Conservation (phyloP, 2,888 invertebrate genomes). For the Horisme vitalbata region DNA sequence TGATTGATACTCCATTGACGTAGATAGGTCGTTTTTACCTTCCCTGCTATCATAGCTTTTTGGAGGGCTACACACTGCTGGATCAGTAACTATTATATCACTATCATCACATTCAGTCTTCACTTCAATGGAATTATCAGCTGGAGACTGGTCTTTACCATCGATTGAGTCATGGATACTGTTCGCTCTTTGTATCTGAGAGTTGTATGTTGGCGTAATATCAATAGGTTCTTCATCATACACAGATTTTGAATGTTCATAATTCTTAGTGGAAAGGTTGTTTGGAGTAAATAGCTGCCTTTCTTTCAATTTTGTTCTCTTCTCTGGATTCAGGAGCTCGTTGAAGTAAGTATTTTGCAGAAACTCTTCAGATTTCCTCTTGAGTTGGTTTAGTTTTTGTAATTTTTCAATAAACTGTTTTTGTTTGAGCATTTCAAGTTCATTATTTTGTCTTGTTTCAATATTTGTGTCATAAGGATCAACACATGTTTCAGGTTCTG, state of each 20-base stretch:
- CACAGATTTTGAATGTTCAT: conserved; percentile 61
- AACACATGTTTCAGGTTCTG: conserved; percentile 57
- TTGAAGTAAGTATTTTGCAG: conserved; percentile 71
- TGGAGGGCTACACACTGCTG: conserved; percentile 66
- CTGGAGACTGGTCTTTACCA: conserved; percentile 49
- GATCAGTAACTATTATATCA: conserved; percentile 73
- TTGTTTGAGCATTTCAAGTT: conserved; percentile 64
- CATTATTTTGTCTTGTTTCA: conserved; percentile 54
- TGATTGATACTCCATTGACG: conserved; percentile 64
- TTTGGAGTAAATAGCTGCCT: conserved; percentile 54
- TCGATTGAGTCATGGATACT: conserved; percentile 52
- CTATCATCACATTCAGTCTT: conserved; percentile 77
- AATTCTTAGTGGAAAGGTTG: conserved; percentile 54
- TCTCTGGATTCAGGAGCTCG: conserved; percentile 63
- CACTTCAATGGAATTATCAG: conserved; percentile 57
- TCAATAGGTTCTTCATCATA: conserved; percentile 68
- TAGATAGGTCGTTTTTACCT: conserved; percentile 57
- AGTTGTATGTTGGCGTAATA: conserved; percentile 57
- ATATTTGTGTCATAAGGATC: conserved; percentile 56
- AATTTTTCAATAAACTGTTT: conserved; percentile 73
- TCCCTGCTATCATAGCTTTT: conserved; percentile 67
- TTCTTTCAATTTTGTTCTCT: conserved; percentile 69
- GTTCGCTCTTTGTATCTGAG: conserved; percentile 49
- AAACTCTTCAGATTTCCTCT: conserved; percentile 76
- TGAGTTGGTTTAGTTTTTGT: conserved; percentile 68